Percentiles rank a stretch among this genome's conserved stretches.
phyloP scores from a whole-genome alignment of 2,888 invertebrate genomes.

The Callosobruchus maculatus region DNA sequence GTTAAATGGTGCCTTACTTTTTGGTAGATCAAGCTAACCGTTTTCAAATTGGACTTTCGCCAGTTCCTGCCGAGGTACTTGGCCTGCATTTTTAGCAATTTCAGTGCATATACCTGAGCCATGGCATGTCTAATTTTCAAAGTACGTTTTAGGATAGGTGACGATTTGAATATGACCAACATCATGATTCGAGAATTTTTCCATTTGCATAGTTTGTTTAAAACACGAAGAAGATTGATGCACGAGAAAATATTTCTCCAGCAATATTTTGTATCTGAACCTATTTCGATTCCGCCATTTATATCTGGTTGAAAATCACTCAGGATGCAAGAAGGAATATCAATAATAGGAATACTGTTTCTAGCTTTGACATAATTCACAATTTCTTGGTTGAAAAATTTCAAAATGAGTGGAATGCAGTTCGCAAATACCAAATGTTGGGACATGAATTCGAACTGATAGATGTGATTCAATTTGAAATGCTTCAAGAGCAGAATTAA shows the following conservation, averaged over 20 bases:
- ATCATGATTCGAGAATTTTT: conserved; percentile 99
- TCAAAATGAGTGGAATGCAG: conserved; percentile 95
- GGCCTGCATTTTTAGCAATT: conserved; percentile 98
- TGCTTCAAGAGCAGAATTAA: conserved; percentile 90
- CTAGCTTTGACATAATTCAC: conserved; percentile 91
- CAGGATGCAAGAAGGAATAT: conserved; percentile 94
- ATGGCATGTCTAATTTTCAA: conserved; percentile 93
- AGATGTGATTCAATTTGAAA: conserved; percentile 95
- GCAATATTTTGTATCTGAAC: conserved; percentile 80
- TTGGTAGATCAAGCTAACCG: conserved; percentile 97
- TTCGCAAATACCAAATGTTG: conserved; percentile 99
- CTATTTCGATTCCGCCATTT: conserved; percentile 88
- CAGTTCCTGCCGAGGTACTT: conserved; percentile 98
- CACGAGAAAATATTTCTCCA: conserved; percentile 99
- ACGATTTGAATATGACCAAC: conserved; percentile 99
- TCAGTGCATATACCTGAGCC: conserved; percentile 97
- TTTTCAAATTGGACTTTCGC: conserved; percentile 99
- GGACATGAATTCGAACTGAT: conserved; percentile 99
- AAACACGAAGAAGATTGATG: conserved; percentile 90
- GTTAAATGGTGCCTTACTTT: conserved; percentile 94
- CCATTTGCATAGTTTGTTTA: conserved; percentile 99
- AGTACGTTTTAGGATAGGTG: conserved; percentile 94
- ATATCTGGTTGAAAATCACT: conserved; percentile 86
- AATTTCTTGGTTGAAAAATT: conserved; percentile 98
- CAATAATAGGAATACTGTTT: conserved; percentile 88